Base-by-base conservation (phyloP, 2,888 invertebrate species). In the Boloria selene region DNA sequence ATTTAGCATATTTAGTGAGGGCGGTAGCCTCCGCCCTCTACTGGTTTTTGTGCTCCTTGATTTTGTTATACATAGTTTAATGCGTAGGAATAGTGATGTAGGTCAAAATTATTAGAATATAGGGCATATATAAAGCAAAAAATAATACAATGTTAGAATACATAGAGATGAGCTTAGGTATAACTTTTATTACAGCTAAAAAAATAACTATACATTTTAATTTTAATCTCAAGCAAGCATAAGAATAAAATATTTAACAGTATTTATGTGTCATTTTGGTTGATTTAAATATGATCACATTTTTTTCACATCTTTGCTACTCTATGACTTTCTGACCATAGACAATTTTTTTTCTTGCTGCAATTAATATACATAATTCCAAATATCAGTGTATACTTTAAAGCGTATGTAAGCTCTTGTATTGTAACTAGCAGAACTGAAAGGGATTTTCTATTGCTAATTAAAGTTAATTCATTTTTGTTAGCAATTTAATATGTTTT, bases 321-420 rank as follows among this genome's bases (percentile, higher is more conserved):
- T 31, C 31, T 31, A 31, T 31, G 31, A 7, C 6, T 7, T 38
- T 10, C 10, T 38, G 10, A 6, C 6, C 14, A 59, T 7, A 13
- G 13, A 14, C 1, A 10, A 4, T 59, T 49, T 13, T 38, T n/a
- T 31, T 49, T 59, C 26, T 59, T n/a, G 51, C 49, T 59, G 61
- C 50, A 45, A 17, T 38, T 51, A 51, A 60, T 62, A 22, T n/a
- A n/a, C n/a, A n/a, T 44, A 47, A 53, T 22, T 55, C 55, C 38
- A 64, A 45, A 56, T n/a, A 16, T 22, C 14, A 16, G 45, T 45
- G 44, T 59, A 59, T 68, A 64, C 22, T 76, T 84, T 87, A 87
- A 87, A 86, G 88, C 86, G 74, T 84, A 74, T 75, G 75, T 88
- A 89, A 89, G 88, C 88, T 89, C 89, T 77, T 79, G 74, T 81